Conservation (phyloP, 2,797 vertebrate genomes). For the Oreochromis mossambicus region DNA sequence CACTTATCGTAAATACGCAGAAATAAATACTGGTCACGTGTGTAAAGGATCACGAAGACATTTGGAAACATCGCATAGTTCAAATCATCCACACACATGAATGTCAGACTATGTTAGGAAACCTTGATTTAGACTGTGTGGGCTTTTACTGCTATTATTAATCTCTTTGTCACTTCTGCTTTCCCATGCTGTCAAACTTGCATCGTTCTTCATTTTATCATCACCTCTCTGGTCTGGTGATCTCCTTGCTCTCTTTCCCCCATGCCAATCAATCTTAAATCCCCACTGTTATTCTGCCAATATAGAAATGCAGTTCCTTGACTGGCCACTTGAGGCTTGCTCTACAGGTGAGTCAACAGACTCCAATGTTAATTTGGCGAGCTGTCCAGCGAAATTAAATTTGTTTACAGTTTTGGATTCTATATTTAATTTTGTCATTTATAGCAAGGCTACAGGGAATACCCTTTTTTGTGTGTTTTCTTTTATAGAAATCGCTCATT, state of each 20-base stretch:
- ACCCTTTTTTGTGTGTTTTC: not conserved
- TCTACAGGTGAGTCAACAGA: not conserved
- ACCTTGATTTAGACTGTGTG: not conserved
- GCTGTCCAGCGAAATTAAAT: not conserved
- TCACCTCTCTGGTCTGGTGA: not conserved
- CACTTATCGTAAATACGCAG: not conserved
- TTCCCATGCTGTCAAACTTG: not conserved
- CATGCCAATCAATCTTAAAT: not conserved
- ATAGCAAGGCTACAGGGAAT: not conserved
- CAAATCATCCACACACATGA: not conserved
- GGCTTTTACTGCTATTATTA: not conserved
- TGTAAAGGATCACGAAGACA: not conserved
- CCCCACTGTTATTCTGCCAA: not conserved
- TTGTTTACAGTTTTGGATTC: not conserved
- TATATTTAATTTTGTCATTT: not conserved
- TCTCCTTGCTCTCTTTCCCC: not conserved
- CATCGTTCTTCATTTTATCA: not conserved
- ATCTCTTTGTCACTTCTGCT: not conserved
- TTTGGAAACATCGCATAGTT: not conserved
- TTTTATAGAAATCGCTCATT: not conserved
- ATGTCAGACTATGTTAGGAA: not conserved
- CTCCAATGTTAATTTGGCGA: not conserved
- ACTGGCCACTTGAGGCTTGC: not conserved
- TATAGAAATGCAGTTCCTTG: not conserved
- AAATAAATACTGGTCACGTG: not conserved